Evolutionary conservation across 2,888 invertebrate genomes (phyloP), one percentile per base, ranked within the genome.

Genomic region (Drosophila niveifrons): DNA sequence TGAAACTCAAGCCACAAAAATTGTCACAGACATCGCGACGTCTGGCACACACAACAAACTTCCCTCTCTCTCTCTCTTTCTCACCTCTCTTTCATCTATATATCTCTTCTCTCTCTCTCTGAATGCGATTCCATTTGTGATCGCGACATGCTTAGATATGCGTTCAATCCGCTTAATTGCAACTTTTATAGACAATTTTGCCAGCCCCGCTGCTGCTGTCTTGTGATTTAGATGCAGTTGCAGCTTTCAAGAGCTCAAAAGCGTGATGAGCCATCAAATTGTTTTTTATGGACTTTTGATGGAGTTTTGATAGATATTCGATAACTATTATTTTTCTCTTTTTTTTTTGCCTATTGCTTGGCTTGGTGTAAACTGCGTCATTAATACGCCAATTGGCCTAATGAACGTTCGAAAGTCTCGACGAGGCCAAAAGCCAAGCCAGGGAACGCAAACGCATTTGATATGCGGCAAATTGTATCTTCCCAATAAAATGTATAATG

Each of bases 131-230:
- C 55, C 57, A 63, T 55, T 67, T 66, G 51, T 51, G 74, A 57
- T 66, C 74, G 63, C 70, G 56, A 75, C 71, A 67, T 75, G 80
- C 61, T 79, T 86, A 75, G 87, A 86, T 82, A 82, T 86, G 87
- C 87, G 77, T 83, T 75, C 75, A 67, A 79, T 68, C 69, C 84
- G 84, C 87, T 83, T 83, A 83, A 83, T 83, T 83, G 82, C 82
- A 77, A 86, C 56, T 86, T 83, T 83, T 86, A 83, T 83, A 81
- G 87, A 83, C 84, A 82, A 78, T 74, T 74, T 80, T 76, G 23
- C 61, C 68, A 64, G 55, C 6, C 23, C 23, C 6, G 23, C 23
- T 23, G 23, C 23, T 23, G 23, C 52, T 59, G 62, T 76, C 66
- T 55, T 28, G 43, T 51, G 63, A 52, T 52, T 63, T 66, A 52